Evolutionary conservation across 2,888 invertebrate genomes (phyloP).

Genomic region (Frankliniella fusca): DNA sequence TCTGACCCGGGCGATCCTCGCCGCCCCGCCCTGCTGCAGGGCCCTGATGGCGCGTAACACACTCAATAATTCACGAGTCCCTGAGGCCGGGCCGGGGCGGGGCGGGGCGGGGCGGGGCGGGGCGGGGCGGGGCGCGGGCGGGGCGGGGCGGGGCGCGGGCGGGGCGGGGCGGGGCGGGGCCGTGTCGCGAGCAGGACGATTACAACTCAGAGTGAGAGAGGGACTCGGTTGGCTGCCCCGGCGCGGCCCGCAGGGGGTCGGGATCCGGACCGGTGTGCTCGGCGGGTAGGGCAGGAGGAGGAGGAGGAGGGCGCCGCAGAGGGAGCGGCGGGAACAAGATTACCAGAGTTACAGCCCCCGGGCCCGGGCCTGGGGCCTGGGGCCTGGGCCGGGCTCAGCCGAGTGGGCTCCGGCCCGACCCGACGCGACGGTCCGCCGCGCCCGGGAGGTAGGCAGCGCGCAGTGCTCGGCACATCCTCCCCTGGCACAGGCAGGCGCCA

Average conservation of each 20-base stretch:
- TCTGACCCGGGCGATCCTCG: not conserved
- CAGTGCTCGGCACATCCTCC: not conserved
- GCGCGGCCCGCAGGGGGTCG: too few species aligned
- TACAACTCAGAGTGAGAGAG: too few species aligned
- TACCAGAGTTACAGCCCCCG: too few species aligned
- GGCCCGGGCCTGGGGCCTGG: too few species aligned
- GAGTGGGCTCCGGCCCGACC: too few species aligned
- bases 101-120: not conserved
- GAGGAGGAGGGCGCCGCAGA: not conserved
- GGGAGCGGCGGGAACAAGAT: not conserved
- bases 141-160: not conserved
- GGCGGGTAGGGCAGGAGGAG: not conserved
- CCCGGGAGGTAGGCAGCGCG: not conserved
- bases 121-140: too few species aligned
- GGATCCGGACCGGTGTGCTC: not conserved
- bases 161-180: not conserved
- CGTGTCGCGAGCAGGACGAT: too few species aligned
- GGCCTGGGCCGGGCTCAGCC: too few species aligned
- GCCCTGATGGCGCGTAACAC: constrained; percentile 15
- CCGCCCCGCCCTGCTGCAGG: not conserved
- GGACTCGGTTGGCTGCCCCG: too few species aligned
- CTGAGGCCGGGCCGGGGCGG: too few species aligned
- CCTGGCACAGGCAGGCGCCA: not conserved
- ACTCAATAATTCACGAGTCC: constrained; percentile 4
- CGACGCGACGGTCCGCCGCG: not conserved